Base-by-base conservation (phyloP, 92 coral and sea anemone genomes). In the Palythoa caribaeorum region DNA sequence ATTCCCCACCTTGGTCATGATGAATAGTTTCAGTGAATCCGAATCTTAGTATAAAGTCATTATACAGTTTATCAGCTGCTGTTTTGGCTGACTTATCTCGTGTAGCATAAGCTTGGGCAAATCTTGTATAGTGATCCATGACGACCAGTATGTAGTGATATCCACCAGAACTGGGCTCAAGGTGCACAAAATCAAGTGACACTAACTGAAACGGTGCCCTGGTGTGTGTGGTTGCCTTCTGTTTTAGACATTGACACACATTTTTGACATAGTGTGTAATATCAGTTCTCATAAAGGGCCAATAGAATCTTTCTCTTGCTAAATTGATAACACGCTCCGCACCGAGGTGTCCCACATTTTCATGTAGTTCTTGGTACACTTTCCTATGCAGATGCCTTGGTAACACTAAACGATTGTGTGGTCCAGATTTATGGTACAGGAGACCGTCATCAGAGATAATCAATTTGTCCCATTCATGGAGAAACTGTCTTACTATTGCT, bases 291-390 rank as follows among this genome's bases (percentile, higher is more conserved):
- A 92, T 92, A 48, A 85, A 89, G 12, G 91, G 89, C 92, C 87
- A 92, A 53, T 89, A 92, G 77, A 92, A 92, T 19, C 89, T 70
- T 87, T 86, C 91, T 80, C 89, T 59, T 38, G 94, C 94, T 37
- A 91, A 62, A 9, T 71, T 88, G 53, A 80, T 14, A 11, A 83
- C 77, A 35, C 88, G 90, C 21, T 85, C 93, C 6, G 84, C 83
- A 38, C 87, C 90, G 17, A 91, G 71, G 84, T 91, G 94, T 62
- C 92, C 94, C 89, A 83, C 88, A 19, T 91, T 57, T 35, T 91
- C 89, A 55, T 88, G 92, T 20, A 91, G 87, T 84, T 91, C 89
- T 51, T 69, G 54, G 51, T 88, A 91, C 19, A 88, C 94, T 19
- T 39, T 35, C 14, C 57, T 40, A 48, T 75, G 88, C 28, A 40